Conservation (phyloP, 2,797 vertebrate species). For the Squalus acanthias region DNA sequence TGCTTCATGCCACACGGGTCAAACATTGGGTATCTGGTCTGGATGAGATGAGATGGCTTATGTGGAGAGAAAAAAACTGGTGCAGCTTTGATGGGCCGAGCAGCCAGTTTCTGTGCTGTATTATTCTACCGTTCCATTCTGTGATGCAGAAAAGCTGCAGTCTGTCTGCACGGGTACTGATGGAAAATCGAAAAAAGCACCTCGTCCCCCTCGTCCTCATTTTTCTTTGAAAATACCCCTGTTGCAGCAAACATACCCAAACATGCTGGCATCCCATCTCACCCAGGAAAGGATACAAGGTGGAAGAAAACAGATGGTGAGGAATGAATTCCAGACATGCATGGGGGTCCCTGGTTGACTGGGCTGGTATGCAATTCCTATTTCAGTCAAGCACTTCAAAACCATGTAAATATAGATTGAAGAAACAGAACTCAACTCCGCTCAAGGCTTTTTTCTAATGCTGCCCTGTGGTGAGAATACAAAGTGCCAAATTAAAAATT, state of each 20-base stretch:
- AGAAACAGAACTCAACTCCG: neutral
- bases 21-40: neutral
- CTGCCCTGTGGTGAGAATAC: slow-evolving; percentile 22
- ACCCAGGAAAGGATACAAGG: neutral
- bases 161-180: neutral
- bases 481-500: slow-evolving; percentile 29
- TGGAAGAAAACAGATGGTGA: neutral
- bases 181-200: neutral
- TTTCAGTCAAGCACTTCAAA: slow-evolving; percentile 3
- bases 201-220: neutral
- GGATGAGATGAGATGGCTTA: neutral
- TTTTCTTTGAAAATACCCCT: neutral
- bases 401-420: neutral
- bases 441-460: neutral
- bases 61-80: neutral
- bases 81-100: neutral
- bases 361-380: neutral
- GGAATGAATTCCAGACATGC: neutral
- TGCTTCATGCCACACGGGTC: no score
- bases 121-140: neutral
- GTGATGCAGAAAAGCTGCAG: neutral
- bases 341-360: neutral
- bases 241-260: neutral
- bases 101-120: neutral
- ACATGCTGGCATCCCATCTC: no score